Evolutionary conservation across 37 sponge, comb jelly and placozoan genomes (phyloP).

Genomic region (Cladorhizidae sp.): DNA sequence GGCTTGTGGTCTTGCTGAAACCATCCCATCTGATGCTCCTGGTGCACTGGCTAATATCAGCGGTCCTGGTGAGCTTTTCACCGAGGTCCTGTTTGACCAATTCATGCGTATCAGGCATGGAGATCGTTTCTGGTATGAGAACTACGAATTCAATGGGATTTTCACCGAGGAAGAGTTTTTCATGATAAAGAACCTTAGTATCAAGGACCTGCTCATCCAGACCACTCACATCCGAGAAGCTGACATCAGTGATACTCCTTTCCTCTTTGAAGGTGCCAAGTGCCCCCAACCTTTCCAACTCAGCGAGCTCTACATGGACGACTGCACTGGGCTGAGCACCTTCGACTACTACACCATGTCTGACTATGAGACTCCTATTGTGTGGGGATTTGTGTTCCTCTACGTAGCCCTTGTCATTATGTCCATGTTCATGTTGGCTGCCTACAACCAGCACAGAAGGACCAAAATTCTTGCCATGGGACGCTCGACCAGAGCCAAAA

Average conservation of each 20-base stretch:
- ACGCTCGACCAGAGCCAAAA: constrained; percentile 40
- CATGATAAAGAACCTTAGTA: constrained; percentile 50
- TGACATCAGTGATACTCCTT: constrained; percentile 66
- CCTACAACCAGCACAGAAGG: constrained; percentile 54
- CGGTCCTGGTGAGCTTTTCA: constrained; percentile 91
- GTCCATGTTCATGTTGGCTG: constrained; percentile 72
- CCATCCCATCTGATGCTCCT: constrained; percentile 51
- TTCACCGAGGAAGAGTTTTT: constrained; percentile 76
- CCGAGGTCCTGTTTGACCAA: constrained; percentile 88
- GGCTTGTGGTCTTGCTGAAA: constrained; percentile 91
- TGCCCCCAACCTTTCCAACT: constrained; percentile 91
- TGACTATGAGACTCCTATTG: constrained; percentile 62
- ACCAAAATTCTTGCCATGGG: constrained; percentile 39
- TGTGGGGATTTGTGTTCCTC: constrained; percentile 76
- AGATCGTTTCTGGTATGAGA: constrained; percentile 97
- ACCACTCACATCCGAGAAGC: constrained; percentile 52
- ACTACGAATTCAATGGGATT: constrained; percentile 39
- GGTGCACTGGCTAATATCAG: background rate
- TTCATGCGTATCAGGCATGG: constrained; percentile 89
- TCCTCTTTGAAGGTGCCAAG: constrained; percentile 30
- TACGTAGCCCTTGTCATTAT: constrained; percentile 57
- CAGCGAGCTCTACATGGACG: constrained; percentile 86
- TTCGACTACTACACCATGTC: constrained; percentile 77
- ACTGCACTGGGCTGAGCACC: constrained; percentile 61
- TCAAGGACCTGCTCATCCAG: constrained; percentile 61